Evolutionary conservation across 2,113 vertebrate species (phyloP), one percentile per base, ranked within the genome.

Genomic region (Fregata magnificens): DNA sequence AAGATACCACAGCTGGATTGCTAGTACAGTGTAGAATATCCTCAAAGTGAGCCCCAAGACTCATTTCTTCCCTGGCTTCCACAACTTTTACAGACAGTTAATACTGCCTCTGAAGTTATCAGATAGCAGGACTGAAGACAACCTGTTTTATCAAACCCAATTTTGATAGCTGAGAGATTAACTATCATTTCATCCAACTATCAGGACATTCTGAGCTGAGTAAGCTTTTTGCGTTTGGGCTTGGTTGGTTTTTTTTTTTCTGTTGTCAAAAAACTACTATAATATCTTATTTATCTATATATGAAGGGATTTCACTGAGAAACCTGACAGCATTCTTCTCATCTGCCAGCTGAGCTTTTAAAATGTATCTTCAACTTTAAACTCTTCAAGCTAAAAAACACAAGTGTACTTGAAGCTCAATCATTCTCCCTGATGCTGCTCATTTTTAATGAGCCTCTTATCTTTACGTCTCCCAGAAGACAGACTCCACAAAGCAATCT

Each of bases 401-500:
- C 92, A 97, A 95, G 97, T 94, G 93, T 95, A 96, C 97, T 98
- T 87, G 71, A 97, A 96, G 93, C 95, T 98, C 98, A 97, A 92
- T 98, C 97, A 97, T 90, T 97, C 94, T 98, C 95, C 82, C 96
- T 67, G 71, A 92, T 86, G 93, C 97, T 97, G 96, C 98, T 98
- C 97, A 97, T 98, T 98, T 97, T 98, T 98, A 99, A 98, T 97
- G 98, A 99, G 98, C 94, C 98, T 97, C 97, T 97, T 97, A 96
- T 97, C 97, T 98, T 97, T 94, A 86, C 7, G 24, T 85, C 86
- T 98, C 98, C 97, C 97, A 80, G 65, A 96, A 97, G 98, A 98
- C 97, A 91, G 96, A 96, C 97, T 96, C 97, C 98, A 98, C 98
- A 98, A 98, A 98, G 97, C 98, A 98, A 98, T 98, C 98, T 98